Conservation (phyloP, 2,888 invertebrate genomes). For the Hermodice carunculata region DNA sequence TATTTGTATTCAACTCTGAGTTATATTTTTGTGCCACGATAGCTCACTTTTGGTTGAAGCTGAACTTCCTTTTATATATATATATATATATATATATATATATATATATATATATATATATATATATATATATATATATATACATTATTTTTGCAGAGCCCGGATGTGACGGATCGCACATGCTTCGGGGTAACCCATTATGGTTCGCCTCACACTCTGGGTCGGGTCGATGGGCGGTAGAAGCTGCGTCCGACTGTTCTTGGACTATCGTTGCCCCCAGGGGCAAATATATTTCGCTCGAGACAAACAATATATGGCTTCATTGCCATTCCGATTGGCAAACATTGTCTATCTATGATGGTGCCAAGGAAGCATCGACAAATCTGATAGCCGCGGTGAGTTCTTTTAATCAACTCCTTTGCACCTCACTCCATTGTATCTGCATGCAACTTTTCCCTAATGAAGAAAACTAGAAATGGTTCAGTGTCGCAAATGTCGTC, state of each 20-base stretch:
- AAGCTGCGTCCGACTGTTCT: conserved; percentile 2
- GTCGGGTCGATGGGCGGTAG: conserved; percentile 5
- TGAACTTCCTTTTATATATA: not conserved
- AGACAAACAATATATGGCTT: not conserved
- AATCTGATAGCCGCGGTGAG: conserved; percentile 8
- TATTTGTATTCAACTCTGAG: no score
- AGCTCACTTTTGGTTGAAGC: no score
- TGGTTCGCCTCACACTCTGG: conserved; percentile 7
- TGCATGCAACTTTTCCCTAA: no score
- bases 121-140: not conserved
- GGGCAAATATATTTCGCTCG: not conserved
- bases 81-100: not conserved
- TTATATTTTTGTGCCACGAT: no score
- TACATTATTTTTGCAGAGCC: conserved; percentile 3
- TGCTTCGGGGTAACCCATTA: not conserved
- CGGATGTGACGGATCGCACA: not conserved
- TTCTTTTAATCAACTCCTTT: no score
- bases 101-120: not conserved
- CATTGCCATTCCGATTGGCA: conserved; percentile 10
- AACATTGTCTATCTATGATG: conserved; percentile 1
- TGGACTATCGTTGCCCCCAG: conserved; percentile 4
- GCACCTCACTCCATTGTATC: no score
- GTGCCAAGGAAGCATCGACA: not conserved
- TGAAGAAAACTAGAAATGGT: no score
- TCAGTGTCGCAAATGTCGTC: no score